Percentiles rank a stretch among this genome's conserved stretches.
Conservation (phyloP, 2,113 vertebrate species). For the Pterocles burchelli region DNA sequence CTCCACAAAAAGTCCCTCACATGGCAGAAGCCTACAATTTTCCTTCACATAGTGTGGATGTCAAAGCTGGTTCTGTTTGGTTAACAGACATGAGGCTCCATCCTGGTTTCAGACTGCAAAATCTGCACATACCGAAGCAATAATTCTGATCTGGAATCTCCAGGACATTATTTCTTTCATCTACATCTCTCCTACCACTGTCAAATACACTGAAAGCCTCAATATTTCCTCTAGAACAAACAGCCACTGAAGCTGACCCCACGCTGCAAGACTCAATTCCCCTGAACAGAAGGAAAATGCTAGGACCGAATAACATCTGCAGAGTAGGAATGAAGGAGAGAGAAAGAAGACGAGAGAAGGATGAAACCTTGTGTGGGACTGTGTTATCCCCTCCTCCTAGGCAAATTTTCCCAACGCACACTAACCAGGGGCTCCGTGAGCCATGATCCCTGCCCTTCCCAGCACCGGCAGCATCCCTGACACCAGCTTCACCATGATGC, state of each 20-base stretch:
- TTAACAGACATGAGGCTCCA: not conserved
- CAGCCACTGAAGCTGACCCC: not conserved
- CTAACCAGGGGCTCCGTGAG: fast-evolving
- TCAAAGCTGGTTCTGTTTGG: not conserved
- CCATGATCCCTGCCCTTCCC: not conserved
- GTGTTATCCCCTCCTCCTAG: not conserved
- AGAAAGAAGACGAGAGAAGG: not conserved
- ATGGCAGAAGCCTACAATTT: not conserved
- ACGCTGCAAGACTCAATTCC: not conserved
- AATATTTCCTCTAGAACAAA: not conserved
- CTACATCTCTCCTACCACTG: not conserved
- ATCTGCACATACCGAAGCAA: not conserved
- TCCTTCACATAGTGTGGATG: fast-evolving
- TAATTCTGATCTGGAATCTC: not conserved
- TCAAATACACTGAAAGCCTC: not conserved
- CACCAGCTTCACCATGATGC: not conserved
- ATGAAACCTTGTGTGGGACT: fast-evolving
- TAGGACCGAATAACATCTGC: not conserved
- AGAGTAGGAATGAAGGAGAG: not conserved
- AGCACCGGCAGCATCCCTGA: not conserved
- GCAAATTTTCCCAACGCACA: fast-evolving
- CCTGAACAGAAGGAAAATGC: fast-evolving
- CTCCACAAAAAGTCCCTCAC: not conserved
- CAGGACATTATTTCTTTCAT: fast-evolving
- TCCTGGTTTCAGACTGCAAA: not conserved